Conservation (phyloP, 2,113 vertebrate genomes). For the Aspiorhynchus laticeps region DNA sequence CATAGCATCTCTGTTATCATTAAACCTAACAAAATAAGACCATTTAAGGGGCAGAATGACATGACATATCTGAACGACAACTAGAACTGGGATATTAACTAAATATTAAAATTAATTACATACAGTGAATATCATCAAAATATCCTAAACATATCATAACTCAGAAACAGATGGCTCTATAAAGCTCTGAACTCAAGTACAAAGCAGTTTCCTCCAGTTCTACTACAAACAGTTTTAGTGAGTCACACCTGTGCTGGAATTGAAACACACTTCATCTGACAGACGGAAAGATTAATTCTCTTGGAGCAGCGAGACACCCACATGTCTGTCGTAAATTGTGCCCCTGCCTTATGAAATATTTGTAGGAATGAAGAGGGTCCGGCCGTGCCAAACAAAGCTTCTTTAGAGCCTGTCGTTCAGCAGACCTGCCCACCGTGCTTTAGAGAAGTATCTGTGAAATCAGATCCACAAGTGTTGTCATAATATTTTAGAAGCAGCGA, state of each 20-base stretch:
- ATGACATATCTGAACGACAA: constrained; percentile 27
- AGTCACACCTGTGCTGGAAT: constrained; percentile 15
- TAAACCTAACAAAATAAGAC: constrained; percentile 49
- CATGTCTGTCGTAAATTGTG: constrained; percentile 17
- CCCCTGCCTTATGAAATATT: constrained; percentile 23
- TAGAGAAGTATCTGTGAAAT: constrained; percentile 47
- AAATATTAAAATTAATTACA: background rate
- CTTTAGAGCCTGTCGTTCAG: constrained; percentile 34
- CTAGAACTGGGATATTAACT: background rate
- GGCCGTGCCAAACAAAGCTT: constrained; percentile 42
- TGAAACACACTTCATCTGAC: background rate
- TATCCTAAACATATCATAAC: background rate
- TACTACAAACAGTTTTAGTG: constrained; percentile 23
- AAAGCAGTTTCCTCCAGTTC: constrained; percentile 17
- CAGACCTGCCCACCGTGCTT: constrained; percentile 25
- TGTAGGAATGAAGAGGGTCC: constrained; percentile 28
- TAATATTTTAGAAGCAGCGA: constrained; percentile 55
- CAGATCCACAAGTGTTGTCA: constrained; percentile 43
- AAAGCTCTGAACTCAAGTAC: constrained; percentile 18
- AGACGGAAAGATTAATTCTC: background rate
- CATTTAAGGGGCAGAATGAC: constrained; percentile 22
- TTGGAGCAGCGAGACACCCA: background rate
- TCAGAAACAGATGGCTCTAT: constrained; percentile 22
- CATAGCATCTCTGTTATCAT: constrained; percentile 38
- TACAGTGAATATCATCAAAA: background rate